A percentile compares a stretch with the other conserved stretches of the same genome.
These are phyloP conservation scores for Apantesis nais DNA, from an alignment of 2,888 invertebrate species.

Conservation along the genomic window DNA sequence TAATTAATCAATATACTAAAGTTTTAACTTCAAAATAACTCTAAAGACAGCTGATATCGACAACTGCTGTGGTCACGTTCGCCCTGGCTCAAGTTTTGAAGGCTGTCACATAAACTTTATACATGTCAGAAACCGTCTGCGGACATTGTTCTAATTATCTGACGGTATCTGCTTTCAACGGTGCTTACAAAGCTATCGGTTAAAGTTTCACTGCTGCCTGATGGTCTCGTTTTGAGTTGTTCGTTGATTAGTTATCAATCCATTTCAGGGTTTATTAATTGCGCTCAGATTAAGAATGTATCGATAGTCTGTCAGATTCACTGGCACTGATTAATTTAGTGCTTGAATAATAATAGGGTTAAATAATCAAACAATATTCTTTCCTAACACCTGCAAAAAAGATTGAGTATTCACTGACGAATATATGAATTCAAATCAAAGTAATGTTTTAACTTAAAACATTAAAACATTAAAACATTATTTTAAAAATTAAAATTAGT, in stretches of 20 bases:
- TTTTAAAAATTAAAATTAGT: neutral
- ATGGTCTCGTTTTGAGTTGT: slow-evolving; percentile 50
- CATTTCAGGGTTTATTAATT: slow-evolving; percentile 64
- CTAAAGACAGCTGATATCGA: slow-evolving; percentile 51
- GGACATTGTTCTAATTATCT: slow-evolving; percentile 56
- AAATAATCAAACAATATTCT: neutral
- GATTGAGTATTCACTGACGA: neutral
- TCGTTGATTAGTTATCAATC: slow-evolving; percentile 54
- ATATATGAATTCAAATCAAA: too few species aligned
- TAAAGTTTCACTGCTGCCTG: slow-evolving; percentile 61
- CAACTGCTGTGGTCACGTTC: slow-evolving; percentile 49
- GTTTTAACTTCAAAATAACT: slow-evolving; percentile 38
- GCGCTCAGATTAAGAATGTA: slow-evolving; percentile 47
- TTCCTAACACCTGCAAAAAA: neutral
- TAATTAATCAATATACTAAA: slow-evolving; percentile 20
- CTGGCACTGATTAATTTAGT: slow-evolving; percentile 33
- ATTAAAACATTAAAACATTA: neutral
- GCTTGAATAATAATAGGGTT: slow-evolving; percentile 14
- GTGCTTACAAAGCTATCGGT: slow-evolving; percentile 50
- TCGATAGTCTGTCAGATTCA: slow-evolving; percentile 34
- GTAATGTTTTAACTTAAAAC: too few species aligned
- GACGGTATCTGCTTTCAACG: slow-evolving; percentile 46
- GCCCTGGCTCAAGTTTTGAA: slow-evolving; percentile 52
- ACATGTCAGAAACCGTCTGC: slow-evolving; percentile 48
- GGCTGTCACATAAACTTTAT: slow-evolving; percentile 62